Evolutionary conservation across 2,888 invertebrate genomes (phyloP), one percentile per base, ranked within the genome.

Genomic region (Galeopsomyia nigrocyanea): DNA sequence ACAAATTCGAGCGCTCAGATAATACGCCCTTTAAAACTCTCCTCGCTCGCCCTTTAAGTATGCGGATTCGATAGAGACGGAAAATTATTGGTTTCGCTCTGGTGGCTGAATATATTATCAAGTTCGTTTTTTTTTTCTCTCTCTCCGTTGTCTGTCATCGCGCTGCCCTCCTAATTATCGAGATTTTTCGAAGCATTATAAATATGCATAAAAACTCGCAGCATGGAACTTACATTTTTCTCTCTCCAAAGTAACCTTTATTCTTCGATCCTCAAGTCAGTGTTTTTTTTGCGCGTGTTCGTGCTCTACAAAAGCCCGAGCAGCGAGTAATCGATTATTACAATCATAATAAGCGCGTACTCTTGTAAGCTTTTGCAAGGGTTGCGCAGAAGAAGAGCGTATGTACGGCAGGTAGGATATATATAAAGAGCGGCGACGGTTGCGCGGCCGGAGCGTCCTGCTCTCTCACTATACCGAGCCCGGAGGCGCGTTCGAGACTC

Each of bases 271-370:
- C n/a, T n/a, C 7, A 39, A 39, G 39, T 39, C 39, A 39, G 7
- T 39, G 7, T 10, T 39, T 10, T 39, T 39, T 13, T 10, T 13
- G n/a, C n/a, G n/a, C n/a, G n/a, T 10, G 10, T 39, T 7, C 39
- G 39, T 39, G 39, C 39, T 39, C 39, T 3, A 39, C 13, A 39
- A 7, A 39, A 69, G 74, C 78, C 79, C 80, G 79, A 83, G 79
- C 80, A 82, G 82, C 81, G 83, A 83, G 84, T 84, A 85, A 85
- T 86, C 84, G 85, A 85, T 85, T 84, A 86, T 85, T 83, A 83
- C 82, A 84, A 85, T 84, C 84, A 84, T 85, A 84, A 85, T 84
- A 85, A 86, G 84, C 84, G 83, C 83, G 84, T 82, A 81, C 78
- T 17, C 39, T 16, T 39, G n/a, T 22, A 39, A 7, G 81, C 82